Conservation (phyloP, 2,113 vertebrate genomes). For the Ploceus nigricollis region DNA sequence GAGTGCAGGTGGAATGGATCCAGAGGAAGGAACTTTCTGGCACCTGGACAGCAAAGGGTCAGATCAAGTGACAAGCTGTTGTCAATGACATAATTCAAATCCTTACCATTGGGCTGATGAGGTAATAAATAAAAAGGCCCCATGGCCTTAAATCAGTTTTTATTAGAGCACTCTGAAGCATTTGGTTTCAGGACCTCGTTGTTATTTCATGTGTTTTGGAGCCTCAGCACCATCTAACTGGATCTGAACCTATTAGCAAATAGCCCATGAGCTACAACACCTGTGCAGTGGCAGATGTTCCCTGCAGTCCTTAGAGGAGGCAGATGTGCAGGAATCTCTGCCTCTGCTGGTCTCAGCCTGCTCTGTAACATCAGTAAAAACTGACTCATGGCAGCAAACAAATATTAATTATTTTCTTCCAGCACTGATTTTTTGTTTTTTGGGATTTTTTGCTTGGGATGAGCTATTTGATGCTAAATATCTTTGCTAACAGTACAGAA, state of each 20-base stretch:
- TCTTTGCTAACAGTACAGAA: not conserved
- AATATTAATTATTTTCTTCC: not conserved
- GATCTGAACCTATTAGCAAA: not conserved
- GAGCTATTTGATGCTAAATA: not conserved
- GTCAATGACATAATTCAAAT: not conserved
- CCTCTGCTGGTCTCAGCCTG: not conserved
- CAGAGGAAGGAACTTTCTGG: not conserved
- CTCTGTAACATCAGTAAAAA: not conserved
- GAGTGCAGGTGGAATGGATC: not conserved
- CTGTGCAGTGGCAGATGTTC: not conserved
- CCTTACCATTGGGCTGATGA: not conserved
- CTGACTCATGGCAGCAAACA: not conserved
- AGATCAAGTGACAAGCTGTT: not conserved
- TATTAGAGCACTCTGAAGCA: not conserved
- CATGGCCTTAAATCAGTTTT: not conserved
- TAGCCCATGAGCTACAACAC: not conserved
- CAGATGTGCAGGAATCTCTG: not conserved
- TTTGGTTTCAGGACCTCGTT: not conserved
- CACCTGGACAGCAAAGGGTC: not conserved
- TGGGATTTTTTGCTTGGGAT: not conserved
- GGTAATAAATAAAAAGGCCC: not conserved
- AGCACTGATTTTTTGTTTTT: accelerated
- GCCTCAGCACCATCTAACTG: not conserved
- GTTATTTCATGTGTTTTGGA: not conserved
- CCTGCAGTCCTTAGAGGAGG: not conserved